Base-by-base conservation (phyloP, 2,888 invertebrate species). In the Pristionchus fissidentatus region DNA sequence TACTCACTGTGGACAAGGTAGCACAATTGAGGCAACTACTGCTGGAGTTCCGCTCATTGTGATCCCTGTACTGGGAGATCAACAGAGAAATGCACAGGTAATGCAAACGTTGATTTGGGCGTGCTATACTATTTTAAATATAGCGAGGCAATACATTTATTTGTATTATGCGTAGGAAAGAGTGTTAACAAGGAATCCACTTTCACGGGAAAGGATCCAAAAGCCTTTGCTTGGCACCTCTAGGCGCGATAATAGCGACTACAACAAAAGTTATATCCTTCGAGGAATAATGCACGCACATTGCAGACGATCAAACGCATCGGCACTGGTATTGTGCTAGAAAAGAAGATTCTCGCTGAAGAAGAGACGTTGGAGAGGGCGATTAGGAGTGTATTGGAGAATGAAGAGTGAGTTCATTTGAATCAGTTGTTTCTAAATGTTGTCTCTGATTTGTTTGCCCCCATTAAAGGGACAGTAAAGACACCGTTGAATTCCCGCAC, bases 11-110 rank as follows among this genome's bases (percentile, higher is more conserved):
- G 82, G 82, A 22, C 49, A 35, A 35, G 82, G 70, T 1, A 83
- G 82, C 35, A 70, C 82, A 1, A 70, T 38, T 3, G 83, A 83
- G 43, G 70, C 83, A 13, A 70, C 73, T 0, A 66, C 82, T n/a
- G 62, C 66, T 0, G 82, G 82, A 1, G 35, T 82, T 82, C 82
- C 70, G 5, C 49, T 82, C 10, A 66, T 82, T 5, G 82, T 62
- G n/a, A 81, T 81, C 38, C 81, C 81, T 0, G 62, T 81, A 22
- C 46, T 81, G 29, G 81, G 35, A 3, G 83, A 83, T 55, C 83
- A 83, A 55, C 49, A 41, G 29, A 7, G 83, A 77, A 77, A 77
- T 26, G 75, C 75, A 5, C 41, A 35, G 29, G 75, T 77, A 10
- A 19, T n/a, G n/a, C n/a, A n/a, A n/a, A n/a, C n/a, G n/a, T n/a